Evolutionary conservation across 2,113 vertebrate species (phyloP).

Genomic region (Gymnorhina tibicen): DNA sequence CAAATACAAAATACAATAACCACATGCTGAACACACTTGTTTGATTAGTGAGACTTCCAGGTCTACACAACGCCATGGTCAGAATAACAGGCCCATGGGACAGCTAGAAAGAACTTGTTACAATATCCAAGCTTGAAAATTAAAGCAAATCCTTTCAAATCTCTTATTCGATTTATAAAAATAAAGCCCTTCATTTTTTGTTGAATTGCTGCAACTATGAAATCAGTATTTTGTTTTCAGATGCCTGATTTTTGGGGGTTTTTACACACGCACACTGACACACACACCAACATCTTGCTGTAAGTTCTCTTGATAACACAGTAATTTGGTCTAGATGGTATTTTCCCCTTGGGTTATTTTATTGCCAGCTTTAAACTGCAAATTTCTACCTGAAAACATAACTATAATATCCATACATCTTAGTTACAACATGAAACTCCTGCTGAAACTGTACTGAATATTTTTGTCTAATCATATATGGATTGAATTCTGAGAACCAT

Average conservation of each 20-base stretch:
- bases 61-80: fast-evolving
- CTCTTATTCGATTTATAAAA: not conserved
- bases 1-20: not conserved
- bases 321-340: not conserved
- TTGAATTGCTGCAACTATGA: not conserved
- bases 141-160: not conserved
- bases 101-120: not conserved
- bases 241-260: not conserved
- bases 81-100: not conserved
- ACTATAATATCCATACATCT: not conserved
- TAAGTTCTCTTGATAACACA: not conserved
- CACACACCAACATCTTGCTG: not conserved
- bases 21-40: not conserved
- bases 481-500: not conserved
- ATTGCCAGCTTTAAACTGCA: not conserved
- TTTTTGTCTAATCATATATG: not conserved
- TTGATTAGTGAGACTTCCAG: not conserved
- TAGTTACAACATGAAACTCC: not conserved
- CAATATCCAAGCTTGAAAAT: not conserved
- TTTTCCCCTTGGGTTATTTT: not conserved
- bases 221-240: not conserved
- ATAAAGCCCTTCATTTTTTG: not conserved
- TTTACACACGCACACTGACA: not conserved
- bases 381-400: not conserved
- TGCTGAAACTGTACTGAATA: not conserved